Evolutionary conservation across 1,140 invertebrate genomes (phyloP).

Genomic region (Babylonia areolata): DNA sequence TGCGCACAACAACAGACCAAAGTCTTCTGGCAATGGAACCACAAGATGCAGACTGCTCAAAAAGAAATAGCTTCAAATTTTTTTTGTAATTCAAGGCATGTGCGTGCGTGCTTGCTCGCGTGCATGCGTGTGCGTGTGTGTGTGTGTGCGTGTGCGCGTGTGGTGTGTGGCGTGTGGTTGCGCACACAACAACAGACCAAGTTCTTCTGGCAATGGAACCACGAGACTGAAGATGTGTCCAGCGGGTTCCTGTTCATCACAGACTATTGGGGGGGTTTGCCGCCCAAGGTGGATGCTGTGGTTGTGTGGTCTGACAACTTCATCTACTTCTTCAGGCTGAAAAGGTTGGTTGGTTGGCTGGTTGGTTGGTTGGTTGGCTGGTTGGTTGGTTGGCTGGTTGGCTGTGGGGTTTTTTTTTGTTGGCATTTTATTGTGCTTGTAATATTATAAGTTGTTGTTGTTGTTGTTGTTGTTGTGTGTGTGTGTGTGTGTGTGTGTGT

Average conservation of each 20-base stretch:
- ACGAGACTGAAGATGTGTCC: constrained; percentile 29
- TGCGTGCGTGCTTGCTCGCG: constrained; percentile 14
- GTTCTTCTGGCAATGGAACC: constrained; percentile 50
- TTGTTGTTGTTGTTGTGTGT: no score
- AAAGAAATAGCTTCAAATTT: no score
- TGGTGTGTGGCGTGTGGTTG: constrained; percentile 13
- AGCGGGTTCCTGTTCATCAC: constrained; percentile 42
- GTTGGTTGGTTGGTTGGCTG: no score
- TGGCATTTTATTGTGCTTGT: no score
- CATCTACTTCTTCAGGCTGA: constrained; percentile 53
- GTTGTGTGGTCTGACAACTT: constrained; percentile 48
- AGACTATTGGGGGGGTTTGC: constrained; percentile 49
- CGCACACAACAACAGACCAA: constrained; percentile 31
- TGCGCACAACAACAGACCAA: constrained; percentile 43
- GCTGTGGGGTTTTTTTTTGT: no score
- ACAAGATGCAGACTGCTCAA: no score
- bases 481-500: no score
- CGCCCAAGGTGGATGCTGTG: constrained; percentile 31
- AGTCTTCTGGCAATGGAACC: constrained; percentile 50
- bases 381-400: no score
- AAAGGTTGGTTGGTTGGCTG: constrained; percentile 52
- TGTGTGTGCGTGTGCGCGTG: constrained; percentile 2
- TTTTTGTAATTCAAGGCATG: no score
- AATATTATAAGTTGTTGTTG: no score
- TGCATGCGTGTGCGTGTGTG: neutral